Conservation (phyloP, 2,113 vertebrate species). For the Hepsetus odoe region DNA sequence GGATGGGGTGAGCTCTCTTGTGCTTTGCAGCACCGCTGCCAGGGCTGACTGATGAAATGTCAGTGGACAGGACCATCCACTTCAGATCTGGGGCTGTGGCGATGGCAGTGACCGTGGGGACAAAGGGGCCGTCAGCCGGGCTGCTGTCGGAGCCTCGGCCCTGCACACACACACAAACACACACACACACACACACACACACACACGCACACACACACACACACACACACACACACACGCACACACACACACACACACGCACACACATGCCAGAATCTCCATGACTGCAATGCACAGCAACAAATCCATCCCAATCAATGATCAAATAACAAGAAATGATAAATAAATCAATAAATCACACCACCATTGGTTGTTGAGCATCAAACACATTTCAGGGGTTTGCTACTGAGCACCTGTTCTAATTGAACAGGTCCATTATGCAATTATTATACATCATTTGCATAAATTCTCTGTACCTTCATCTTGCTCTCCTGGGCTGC, state of each 20-base stretch:
- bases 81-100: conserved; percentile 84
- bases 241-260: no score
- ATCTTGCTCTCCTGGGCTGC: conserved; percentile 75
- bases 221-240: conserved; percentile 7
- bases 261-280: not conserved
- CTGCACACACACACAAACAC: conserved; percentile 66
- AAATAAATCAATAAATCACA: no score
- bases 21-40: conserved; percentile 77
- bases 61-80: conserved; percentile 85
- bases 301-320: no score
- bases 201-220: conserved; percentile 3
- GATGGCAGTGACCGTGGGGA: conserved; percentile 86
- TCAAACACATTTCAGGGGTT: no score
- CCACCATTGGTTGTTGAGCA: no score
- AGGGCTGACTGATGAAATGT: conserved; percentile 79
- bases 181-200: conserved; percentile 39
- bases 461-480: conserved; percentile 75
- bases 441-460: not conserved
- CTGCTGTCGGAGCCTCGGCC: conserved; percentile 77
- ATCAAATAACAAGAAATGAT: no score
- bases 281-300: not conserved
- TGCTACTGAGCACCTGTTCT: not conserved
- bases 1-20: conserved; percentile 67
- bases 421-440: not conserved
- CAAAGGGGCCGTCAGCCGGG: conserved; percentile 79